These are phyloP conservation scores for Desmodus rotundus DNA, from an alignment of 2,113 vertebrate species.

Conservation along the genomic window DNA sequence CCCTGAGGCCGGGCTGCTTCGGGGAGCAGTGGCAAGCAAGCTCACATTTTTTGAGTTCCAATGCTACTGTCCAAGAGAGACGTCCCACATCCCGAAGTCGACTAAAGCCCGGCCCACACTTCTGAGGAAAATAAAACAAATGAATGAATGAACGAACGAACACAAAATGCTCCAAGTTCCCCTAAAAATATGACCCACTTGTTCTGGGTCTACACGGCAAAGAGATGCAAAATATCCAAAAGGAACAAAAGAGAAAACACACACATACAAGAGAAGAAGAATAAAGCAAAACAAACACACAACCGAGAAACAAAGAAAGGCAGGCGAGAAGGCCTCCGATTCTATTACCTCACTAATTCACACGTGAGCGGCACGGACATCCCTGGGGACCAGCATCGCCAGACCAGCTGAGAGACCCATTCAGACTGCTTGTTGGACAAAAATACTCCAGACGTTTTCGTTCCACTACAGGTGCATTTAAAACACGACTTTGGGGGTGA, in stretches of 20 bases:
- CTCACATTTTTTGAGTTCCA: slow-evolving; percentile 89
- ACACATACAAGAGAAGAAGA: not conserved
- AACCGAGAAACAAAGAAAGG: not conserved
- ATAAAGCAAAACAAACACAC: slow-evolving; percentile 29
- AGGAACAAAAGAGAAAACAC: slow-evolving; percentile 61
- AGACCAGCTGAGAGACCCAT: slow-evolving; percentile 78
- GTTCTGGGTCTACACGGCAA: slow-evolving; percentile 90
- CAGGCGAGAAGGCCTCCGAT: slow-evolving; percentile 78
- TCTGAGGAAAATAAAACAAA: slow-evolving; percentile 77
- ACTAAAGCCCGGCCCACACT: slow-evolving; percentile 87
- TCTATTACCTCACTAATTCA: slow-evolving; percentile 85
- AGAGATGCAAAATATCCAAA: slow-evolving; percentile 31
- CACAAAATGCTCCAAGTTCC: slow-evolving; percentile 81
- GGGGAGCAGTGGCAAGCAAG: slow-evolving; percentile 87
- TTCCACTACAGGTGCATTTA: slow-evolving; percentile 87
- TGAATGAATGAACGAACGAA: not conserved
- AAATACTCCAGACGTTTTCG: slow-evolving; percentile 81
- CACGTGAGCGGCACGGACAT: slow-evolving; percentile 80
- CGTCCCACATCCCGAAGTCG: slow-evolving; percentile 82
- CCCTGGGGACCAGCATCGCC: slow-evolving; percentile 80
- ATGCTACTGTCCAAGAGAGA: slow-evolving; percentile 81
- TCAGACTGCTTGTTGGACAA: slow-evolving; percentile 83
- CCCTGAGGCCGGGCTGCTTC: slow-evolving; percentile 92
- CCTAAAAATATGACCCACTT: slow-evolving; percentile 98
- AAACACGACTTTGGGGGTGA: slow-evolving; percentile 86